These are phyloP conservation scores for Nudaria mundana DNA, from an alignment of 2,888 invertebrate species.

Conservation along the genomic window DNA sequence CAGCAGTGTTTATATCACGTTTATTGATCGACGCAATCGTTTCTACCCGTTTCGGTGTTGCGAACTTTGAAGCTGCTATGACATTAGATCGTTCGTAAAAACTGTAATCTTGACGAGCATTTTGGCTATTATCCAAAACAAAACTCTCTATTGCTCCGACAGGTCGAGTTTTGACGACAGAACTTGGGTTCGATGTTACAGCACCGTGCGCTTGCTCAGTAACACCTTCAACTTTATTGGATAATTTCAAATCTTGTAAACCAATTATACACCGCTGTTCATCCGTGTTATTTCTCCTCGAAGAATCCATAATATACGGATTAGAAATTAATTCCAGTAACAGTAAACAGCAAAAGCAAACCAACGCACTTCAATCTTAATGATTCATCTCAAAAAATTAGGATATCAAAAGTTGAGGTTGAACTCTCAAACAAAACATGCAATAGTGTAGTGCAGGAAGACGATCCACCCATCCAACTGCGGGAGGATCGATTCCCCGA, in stretches of 20 bases:
- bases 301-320: conserved; percentile 64
- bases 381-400: conserved; percentile 57
- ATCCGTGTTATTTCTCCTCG: conserved; percentile 65
- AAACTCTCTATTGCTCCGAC: conserved; percentile 85
- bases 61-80: conserved; percentile 88
- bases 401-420: conserved; percentile 30
- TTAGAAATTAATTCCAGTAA: conserved; percentile 18
- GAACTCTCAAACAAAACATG: conserved; percentile 35
- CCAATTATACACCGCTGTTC: conserved; percentile 74
- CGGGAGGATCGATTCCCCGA: conserved; percentile 17
- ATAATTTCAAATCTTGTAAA: conserved; percentile 76
- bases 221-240: conserved; percentile 74
- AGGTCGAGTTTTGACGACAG: conserved; percentile 75
- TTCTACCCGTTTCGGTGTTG: conserved; percentile 88
- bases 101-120: conserved; percentile 72
- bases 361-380: conserved; percentile 34
- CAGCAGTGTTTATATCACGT: conserved; percentile 64
- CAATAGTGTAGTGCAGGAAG: conserved; percentile 14
- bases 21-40: conserved; percentile 77
- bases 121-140: conserved; percentile 77
- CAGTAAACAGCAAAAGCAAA: conserved; percentile 16
- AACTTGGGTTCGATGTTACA: conserved; percentile 59
- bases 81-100: conserved; percentile 86
- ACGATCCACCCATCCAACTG: conserved; percentile 12
- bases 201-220: conserved; percentile 77